Base-by-base conservation (phyloP, 35 echinoderm and acorn worm genomes). In the Heliocidaris tuberculata region DNA sequence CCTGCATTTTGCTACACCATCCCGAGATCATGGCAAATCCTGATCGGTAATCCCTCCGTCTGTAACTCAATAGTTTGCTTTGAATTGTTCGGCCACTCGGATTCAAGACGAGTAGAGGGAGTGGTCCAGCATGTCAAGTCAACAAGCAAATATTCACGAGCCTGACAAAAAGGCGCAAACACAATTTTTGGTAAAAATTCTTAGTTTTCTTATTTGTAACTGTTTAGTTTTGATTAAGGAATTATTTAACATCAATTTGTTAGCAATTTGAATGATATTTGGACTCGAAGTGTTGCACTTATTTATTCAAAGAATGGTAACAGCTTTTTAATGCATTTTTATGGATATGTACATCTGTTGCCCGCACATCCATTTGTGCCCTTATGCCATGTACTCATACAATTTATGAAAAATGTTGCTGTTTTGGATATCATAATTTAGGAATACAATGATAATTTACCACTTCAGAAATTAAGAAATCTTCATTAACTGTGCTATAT, bases 31-130 rank as follows among this genome's bases (percentile, higher is more conserved):
- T n/a, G 27, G 21, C 27, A n/a, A 78, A 78, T 78, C 65, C 65
- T 78, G 21, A 78, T 71, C 24, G 61, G 61, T 71, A 71, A 71
- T 78, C 65, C 27, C 17, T 19, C 65, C 27, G 21, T 78, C 65
- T 78, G 65, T 78, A 78, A 78, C 65, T 78, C 65, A 78, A 78
- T 78, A 78, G 19, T 78, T 78, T 78, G 27, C 65, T 78, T 78
- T n/a, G 65, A 78, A 78, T 78, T 78, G 65, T 78, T 12, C 8
- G 8, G 65, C 1, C 65, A 27, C 27, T 78, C 7, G 65, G 65
- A 78, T 78, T 8, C 27, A 19, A 24, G 21, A 78, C 7, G 27
- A 78, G 65, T 27, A 27, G 24, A 24, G 61, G 61, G 61, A 78
- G 65, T 78, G 19, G 27, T n/a, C 19, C 65, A 78, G 21, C 65